These are phyloP conservation scores for Seriola quinqueradiata DNA, from an alignment of 2,113 vertebrate genomes.

Conservation along the genomic window DNA sequence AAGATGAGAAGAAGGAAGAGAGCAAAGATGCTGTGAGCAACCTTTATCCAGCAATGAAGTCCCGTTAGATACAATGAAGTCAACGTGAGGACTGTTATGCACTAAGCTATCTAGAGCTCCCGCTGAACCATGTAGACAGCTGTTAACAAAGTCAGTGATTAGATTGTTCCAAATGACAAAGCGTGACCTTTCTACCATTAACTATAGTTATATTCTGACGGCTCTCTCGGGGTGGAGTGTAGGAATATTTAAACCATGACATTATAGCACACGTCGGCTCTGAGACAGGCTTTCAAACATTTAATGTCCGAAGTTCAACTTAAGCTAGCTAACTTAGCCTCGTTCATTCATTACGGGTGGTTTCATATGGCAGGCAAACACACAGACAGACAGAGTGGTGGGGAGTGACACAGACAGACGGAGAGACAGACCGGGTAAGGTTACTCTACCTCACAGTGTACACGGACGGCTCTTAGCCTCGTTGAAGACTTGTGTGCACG, in stretches of 20 bases:
- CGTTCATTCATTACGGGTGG: background rate
- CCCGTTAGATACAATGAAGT: background rate
- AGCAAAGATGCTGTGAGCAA: background rate
- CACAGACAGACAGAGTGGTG: background rate
- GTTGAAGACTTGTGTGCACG: background rate
- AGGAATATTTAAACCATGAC: background rate
- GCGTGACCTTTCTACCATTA: background rate
- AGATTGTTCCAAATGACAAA: background rate
- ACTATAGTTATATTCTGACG: background rate
- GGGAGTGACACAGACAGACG: background rate
- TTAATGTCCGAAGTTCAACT: conserved; percentile 8
- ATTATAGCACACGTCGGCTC: background rate
- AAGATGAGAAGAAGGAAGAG: background rate
- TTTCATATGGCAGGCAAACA: background rate
- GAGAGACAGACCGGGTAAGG: background rate
- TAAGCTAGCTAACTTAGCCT: conserved; percentile 19
- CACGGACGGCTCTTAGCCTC: background rate
- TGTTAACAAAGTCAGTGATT: background rate
- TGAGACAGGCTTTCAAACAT: no score
- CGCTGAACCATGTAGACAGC: background rate
- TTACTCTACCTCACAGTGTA: conserved; percentile 39
- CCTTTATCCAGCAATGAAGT: background rate
- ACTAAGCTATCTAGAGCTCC: background rate
- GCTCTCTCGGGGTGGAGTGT: background rate
- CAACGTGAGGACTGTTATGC: background rate